Conservation (phyloP, 2,113 vertebrate species). For the Pomatostomus ruficeps region DNA sequence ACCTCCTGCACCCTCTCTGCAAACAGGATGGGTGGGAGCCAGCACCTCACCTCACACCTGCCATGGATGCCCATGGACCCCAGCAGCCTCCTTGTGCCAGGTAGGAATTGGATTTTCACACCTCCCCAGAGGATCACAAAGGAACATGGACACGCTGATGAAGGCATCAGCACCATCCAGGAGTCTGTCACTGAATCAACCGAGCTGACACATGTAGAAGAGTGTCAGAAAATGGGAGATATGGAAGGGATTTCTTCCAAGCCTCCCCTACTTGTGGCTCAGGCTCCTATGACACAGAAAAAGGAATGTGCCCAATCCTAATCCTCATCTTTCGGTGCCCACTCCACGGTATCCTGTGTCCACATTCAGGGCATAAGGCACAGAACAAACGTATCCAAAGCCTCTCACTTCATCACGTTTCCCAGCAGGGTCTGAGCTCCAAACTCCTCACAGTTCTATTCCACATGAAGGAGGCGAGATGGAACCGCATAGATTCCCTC, state of each 20-base stretch:
- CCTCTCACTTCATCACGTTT: neutral
- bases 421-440: neutral
- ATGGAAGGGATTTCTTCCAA: neutral
- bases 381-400: neutral
- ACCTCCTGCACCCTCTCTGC: neutral
- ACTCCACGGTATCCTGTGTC: rapidly evolving
- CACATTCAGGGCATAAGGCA: neutral
- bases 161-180: neutral
- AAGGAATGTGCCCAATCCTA: neutral
- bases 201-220: rapidly evolving
- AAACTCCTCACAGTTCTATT: neutral
- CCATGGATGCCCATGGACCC: neutral
- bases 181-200: rapidly evolving
- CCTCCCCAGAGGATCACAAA: neutral
- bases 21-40: neutral
- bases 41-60: neutral
- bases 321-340: too few relatives aligned
- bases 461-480: neutral
- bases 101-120: neutral
- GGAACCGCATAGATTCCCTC: rapidly evolving
- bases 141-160: neutral
- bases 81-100: rapidly evolving
- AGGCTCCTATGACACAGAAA: neutral
- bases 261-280: neutral
- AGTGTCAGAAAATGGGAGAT: rapidly evolving